Conservation (phyloP, 2,113 vertebrate species). For the Lichenostomus cassidix region DNA sequence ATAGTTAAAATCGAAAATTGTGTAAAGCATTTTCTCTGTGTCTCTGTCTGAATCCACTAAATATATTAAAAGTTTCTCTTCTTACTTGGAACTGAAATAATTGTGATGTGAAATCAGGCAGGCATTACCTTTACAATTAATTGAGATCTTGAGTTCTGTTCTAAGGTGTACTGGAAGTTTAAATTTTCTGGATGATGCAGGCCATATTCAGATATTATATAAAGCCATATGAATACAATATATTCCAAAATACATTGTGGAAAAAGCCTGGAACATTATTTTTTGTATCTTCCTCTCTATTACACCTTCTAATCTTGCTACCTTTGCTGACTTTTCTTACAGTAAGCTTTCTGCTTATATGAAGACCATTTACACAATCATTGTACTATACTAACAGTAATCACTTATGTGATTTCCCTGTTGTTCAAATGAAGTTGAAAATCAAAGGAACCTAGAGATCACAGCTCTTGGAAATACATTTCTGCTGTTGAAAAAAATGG, state of each 20-base stretch:
- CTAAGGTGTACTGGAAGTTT: not conserved
- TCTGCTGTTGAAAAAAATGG: not conserved
- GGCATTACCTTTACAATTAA: not conserved
- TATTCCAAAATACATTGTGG: not conserved
- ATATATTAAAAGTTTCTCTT: not conserved
- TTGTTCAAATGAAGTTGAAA: not conserved
- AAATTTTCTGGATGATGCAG: not conserved
- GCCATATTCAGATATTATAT: not conserved
- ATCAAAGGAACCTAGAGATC: not conserved
- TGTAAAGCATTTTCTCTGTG: not conserved
- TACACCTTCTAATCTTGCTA: not conserved
- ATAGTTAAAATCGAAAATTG: not conserved
- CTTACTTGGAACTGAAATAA: not conserved
- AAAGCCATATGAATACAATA: not conserved
- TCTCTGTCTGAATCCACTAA: not conserved
- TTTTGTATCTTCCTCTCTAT: not conserved
- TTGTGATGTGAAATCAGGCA: not conserved
- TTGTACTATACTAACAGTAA: not conserved
- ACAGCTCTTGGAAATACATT: not conserved
- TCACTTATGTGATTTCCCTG: not conserved
- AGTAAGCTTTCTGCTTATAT: not conserved
- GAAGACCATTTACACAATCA: not conserved
- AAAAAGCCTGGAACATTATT: not conserved
- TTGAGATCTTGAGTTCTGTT: not conserved
- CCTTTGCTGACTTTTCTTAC: not conserved